Base-by-base conservation (phyloP, 1,140 invertebrate genomes). In the Drosophila ogumai region DNA sequence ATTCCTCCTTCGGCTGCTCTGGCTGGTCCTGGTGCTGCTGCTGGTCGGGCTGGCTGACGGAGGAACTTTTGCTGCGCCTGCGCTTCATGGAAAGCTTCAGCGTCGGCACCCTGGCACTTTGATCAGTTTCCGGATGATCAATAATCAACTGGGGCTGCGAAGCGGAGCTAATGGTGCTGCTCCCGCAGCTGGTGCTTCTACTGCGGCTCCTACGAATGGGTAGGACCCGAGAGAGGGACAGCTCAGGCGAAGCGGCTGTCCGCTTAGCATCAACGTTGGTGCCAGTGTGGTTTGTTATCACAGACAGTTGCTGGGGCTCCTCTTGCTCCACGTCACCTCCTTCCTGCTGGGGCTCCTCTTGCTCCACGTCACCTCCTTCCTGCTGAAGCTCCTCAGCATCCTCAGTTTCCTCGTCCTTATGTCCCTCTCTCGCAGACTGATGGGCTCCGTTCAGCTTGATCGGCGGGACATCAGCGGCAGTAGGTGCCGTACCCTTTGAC, bases 111-210 rank as follows among this genome's bases (percentile, higher is more conserved):
- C 59, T 67, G 19, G 36, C 34, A 41, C 49, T 75, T n/a, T 82
- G 81, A 38, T 90, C 82, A 46, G 63, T 86, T 22, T 91, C 85
- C 3, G 81, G 79, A 55, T 90, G 85, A 87, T 90, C 86, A 19
- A 90, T 90, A 8, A 90, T 79, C 71, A 90, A 54, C 19, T 91
- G 87, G 10, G 54, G 73, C 43, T 87, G 88, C 49, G 86, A 91
- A 1, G 86, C 67, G 12, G 86, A 90, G 22, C 88, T 91, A 3
- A 79, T 41, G 0, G 85, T 82, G 36, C 81, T 86, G 66, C 65
- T 79, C 12, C 69, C 57, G 52, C 79, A 75, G 40, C 63, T 77
- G 47, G 54, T 54, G 17, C 36, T 69, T 28, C 49, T 41, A 12
- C 49, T 78, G 12, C 60, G 60, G 38, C 38, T 64, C 17, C 28